Conservation (phyloP, 2,888 invertebrate species). For the Candidula unifasciata region DNA sequence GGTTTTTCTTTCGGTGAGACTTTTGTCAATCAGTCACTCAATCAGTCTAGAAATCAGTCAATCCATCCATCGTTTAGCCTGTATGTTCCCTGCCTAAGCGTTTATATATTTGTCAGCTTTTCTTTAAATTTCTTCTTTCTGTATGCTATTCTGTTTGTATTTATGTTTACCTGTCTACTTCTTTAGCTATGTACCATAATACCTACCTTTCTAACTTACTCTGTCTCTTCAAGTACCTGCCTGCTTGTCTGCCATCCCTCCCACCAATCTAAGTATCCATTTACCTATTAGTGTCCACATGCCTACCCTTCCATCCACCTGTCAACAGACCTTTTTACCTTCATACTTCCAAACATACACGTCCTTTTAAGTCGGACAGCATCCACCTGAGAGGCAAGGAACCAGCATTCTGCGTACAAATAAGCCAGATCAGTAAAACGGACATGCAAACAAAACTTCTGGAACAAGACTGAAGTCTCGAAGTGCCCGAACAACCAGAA, state of each 20-base stretch:
- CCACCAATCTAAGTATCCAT: background rate
- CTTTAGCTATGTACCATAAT: background rate
- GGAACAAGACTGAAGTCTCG: no score
- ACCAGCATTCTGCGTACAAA: no score
- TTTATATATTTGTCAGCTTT: background rate
- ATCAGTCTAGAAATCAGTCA: conserved; percentile 20
- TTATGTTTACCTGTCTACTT: background rate
- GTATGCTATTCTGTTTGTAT: background rate
- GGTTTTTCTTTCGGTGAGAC: conserved; percentile 61
- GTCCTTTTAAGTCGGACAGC: no score
- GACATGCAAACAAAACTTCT: no score
- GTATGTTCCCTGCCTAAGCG: background rate
- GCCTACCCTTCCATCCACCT: background rate
- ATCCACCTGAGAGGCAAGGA: no score
- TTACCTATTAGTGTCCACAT: background rate
- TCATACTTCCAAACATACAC: no score
- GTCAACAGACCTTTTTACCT: no score
- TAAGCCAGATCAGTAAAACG: no score
- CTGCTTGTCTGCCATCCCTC: background rate
- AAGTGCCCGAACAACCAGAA: no score
- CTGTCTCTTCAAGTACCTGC: background rate
- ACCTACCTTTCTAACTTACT: background rate
- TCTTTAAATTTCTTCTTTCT: background rate
- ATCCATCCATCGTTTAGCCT: background rate
- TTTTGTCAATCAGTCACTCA: background rate